Evolutionary conservation across 1,140 invertebrate species (phyloP), one percentile per base, ranked within the genome.

Genomic region (Artemia franciscana): DNA sequence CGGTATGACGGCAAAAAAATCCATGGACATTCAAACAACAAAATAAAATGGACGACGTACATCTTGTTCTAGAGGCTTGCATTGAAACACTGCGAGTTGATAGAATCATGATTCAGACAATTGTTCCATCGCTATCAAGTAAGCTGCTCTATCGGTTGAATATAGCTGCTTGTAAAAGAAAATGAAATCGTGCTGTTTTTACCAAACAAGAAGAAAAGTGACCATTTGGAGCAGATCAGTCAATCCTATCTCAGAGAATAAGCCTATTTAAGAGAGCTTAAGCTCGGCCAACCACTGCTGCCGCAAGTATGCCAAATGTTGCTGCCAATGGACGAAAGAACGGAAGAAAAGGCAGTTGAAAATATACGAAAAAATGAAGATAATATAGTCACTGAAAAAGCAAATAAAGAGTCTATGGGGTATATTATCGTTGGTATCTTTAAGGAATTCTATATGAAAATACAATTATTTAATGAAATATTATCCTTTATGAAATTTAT

Each of bases 11-110:
- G 73, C 81, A 5, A 77, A n/a, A 84, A 62, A 82, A 85, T 71
- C 92, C 93, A 0, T 98, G 94, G 94, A 76, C 82, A 65, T 75
- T 97, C 58, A 78, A 75, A n/a, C 82, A 84, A 66, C 26, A 68
- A 9, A 57, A 68, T 65, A 71, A n/a, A 68, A 73, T 59, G 71
- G 65, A 70, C 12, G 64, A 84, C 67, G 71, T 95, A 9, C 76
- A 84, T 64, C 79, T 79, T 21, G 78, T 93, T 18, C 76, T 96
- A 61, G 83, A 86, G 68, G 69, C 96, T 15, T 81, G 84, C 57
- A 75, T 96, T 71, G 92, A 97, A 76, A 82, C 82, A 1, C 71
- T 90, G 23, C 78, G 90, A 68, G 79, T 90, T 25, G 79, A 79
- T 67, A 81, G 79, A 24, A 81, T 94, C 62, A 77, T 88, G 23